Evolutionary conservation across 2,888 invertebrate genomes (phyloP).

Genomic region (Ceriagrion tenellum): DNA sequence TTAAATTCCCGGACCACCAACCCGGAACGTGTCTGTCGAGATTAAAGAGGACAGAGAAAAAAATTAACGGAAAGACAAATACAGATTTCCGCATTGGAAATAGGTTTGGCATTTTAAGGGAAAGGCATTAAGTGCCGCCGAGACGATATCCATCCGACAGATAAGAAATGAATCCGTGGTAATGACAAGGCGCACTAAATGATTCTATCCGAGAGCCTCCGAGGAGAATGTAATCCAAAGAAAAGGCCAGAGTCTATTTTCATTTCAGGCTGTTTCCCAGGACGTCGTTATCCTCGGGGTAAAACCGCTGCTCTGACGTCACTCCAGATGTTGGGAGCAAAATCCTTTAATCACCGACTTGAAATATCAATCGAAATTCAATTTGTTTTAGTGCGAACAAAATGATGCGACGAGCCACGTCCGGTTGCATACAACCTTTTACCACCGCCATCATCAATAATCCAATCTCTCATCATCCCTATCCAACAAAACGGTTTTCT

Average conservation of each 20-base stretch:
- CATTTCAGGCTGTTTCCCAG: not conserved
- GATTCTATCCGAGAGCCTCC: not conserved
- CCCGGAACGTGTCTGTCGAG: not conserved
- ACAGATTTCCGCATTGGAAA: not conserved
- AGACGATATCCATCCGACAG: not conserved
- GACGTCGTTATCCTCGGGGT: not conserved
- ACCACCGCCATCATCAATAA: not conserved
- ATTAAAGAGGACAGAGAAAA: not conserved
- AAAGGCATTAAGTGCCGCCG: not conserved
- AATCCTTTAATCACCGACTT: not conserved
- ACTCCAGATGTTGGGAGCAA: not conserved
- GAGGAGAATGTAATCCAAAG: not conserved
- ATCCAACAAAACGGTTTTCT: not conserved
- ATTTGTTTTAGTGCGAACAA: not conserved
- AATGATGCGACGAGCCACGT: not conserved
- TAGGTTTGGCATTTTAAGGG: conserved; percentile 3
- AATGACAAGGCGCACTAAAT: conserved; percentile 28
- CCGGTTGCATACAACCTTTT: not conserved
- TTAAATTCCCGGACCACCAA: not conserved
- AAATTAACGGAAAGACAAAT: not conserved
- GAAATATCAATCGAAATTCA: not conserved
- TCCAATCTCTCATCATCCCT: not conserved
- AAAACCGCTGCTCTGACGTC: not conserved
- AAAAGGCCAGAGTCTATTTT: not conserved
- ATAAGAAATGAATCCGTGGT: conserved; percentile 16